These are phyloP conservation scores for Drymonia ruficornis DNA, from an alignment of 2,888 invertebrate genomes.

Conservation along the genomic window DNA sequence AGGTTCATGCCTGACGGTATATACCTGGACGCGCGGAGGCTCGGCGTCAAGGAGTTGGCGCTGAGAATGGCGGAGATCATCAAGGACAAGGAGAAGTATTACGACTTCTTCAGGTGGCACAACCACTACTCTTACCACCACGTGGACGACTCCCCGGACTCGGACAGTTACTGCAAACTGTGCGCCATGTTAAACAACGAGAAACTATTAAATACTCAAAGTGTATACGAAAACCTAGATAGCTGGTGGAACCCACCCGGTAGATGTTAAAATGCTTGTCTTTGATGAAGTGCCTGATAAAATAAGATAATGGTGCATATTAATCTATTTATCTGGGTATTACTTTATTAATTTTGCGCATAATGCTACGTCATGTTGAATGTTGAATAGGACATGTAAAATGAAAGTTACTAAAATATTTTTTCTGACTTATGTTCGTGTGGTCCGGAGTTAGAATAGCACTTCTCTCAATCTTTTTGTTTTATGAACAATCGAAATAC, in stretches of 20 bases:
- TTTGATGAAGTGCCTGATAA: no score
- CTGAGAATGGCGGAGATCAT: conserved; percentile 41
- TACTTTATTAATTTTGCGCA: no score
- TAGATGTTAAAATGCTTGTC: conserved; percentile 1
- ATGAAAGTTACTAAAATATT: no score
- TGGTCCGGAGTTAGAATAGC: no score
- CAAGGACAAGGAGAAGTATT: conserved; percentile 36
- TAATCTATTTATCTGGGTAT: no score
- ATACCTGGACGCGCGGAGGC: conserved; percentile 28
- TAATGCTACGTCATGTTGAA: no score
- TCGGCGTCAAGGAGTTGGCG: conserved; percentile 23
- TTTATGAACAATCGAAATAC: no score
- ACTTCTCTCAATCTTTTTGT: no score
- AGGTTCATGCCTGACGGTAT: conserved; percentile 48
- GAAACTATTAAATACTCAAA: conserved; percentile 6
- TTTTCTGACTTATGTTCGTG: no score
- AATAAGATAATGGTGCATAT: no score
- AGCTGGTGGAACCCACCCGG: conserved; percentile 40
- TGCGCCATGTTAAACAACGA: conserved; percentile 26
- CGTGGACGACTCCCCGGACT: conserved; percentile 19
- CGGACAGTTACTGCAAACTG: conserved; percentile 35
- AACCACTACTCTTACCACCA: conserved; percentile 47
- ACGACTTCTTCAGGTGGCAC: conserved; percentile 49
- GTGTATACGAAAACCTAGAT: conserved; percentile 23
- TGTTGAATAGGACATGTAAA: no score